phyloP scores from a whole-genome alignment of 2,113 vertebrate genomes.

The Butorides virescens region DNA sequence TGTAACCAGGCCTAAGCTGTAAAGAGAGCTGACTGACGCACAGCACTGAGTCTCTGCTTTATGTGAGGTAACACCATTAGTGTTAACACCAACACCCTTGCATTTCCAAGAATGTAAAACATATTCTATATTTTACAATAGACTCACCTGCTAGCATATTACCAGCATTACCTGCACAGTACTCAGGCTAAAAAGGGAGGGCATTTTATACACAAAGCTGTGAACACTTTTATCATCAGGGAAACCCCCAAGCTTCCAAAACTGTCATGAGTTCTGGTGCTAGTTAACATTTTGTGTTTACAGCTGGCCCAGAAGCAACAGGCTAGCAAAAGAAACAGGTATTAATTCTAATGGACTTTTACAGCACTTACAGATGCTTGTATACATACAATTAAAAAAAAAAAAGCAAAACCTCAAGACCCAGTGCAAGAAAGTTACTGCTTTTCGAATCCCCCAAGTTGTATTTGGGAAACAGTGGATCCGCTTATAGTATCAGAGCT shows the following conservation, averaged over 20 bases:
- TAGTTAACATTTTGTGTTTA: background rate
- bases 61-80: background rate
- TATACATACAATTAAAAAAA: background rate
- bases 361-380: background rate
- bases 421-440: background rate
- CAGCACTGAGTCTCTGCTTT: background rate
- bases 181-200: background rate
- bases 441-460: background rate
- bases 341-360: background rate
- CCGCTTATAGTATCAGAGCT: background rate
- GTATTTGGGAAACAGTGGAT: background rate
- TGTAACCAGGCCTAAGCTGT: background rate
- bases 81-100: background rate
- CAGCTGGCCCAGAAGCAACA: background rate
- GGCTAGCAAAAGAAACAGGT: background rate
- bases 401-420: background rate
- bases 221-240: background rate
- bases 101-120: background rate
- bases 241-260: background rate
- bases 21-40: background rate
- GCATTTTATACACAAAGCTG: background rate
- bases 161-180: background rate
- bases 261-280: background rate
- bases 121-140: background rate
- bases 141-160: background rate